Evolutionary conservation across 2,888 invertebrate genomes (phyloP).

Genomic region (Cosmopolites sordidus): DNA sequence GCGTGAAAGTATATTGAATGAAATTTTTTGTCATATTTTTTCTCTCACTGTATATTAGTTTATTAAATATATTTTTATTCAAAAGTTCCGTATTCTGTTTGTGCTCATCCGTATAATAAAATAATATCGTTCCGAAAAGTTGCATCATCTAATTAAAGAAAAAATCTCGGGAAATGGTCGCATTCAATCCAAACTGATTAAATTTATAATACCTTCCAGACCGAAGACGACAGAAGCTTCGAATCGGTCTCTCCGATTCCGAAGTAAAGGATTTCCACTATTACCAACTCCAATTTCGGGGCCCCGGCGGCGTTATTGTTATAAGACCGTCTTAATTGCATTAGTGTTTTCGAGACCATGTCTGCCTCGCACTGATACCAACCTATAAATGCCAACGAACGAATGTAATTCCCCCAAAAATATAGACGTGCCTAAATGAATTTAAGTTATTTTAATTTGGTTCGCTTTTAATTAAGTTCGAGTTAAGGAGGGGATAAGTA

Average conservation of each 20-base stretch:
- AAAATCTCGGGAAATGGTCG: slow-evolving; percentile 1
- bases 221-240: too few relatives aligned
- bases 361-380: slow-evolving; percentile 26
- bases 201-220: too few relatives aligned
- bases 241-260: too few relatives aligned
- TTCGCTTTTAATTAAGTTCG: slow-evolving; percentile 1
- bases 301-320: slow-evolving; percentile 26
- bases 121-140: too few relatives aligned
- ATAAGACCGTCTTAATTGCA: slow-evolving; percentile 28
- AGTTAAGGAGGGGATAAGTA: background rate
- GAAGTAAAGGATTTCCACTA: slow-evolving; percentile 18
- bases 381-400: slow-evolving; percentile 25
- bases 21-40: too few relatives aligned
- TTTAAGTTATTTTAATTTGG: slow-evolving; percentile 1
- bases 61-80: too few relatives aligned
- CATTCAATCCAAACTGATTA: too few relatives aligned
- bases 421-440: slow-evolving; percentile 13
- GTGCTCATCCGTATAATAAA: too few relatives aligned
- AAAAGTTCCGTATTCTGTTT: too few relatives aligned
- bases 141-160: background rate
- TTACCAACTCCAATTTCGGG: slow-evolving; percentile 19
- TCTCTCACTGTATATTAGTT: too few relatives aligned
- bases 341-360: slow-evolving; percentile 25
- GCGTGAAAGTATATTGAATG: too few relatives aligned
- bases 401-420: slow-evolving; percentile 26